phyloP scores from a whole-genome alignment of 1,140 invertebrate genomes.

The Heterodera carotae region DNA sequence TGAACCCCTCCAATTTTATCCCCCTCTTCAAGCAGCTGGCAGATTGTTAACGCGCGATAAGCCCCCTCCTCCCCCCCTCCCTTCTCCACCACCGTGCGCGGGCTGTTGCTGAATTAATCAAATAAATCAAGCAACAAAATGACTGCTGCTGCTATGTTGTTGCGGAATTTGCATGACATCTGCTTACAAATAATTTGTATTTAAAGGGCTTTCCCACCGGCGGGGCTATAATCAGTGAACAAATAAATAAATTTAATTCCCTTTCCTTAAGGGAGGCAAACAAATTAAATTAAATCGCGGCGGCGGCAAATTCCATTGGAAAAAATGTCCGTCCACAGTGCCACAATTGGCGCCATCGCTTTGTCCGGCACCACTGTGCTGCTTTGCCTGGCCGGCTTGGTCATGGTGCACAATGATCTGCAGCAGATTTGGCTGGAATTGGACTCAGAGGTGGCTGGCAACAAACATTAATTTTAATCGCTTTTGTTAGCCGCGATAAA shows the following conservation, averaged over 20 bases:
- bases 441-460: constrained; percentile 58
- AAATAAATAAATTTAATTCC: no score
- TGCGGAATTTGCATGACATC: neutral
- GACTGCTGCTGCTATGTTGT: constrained; percentile 30
- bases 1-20: no score
- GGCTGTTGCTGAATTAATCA: neutral
- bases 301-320: no score
- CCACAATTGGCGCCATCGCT: constrained; percentile 55
- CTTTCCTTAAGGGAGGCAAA: no score
- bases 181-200: no score
- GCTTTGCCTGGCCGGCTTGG: constrained; percentile 52
- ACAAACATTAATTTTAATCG: no score
- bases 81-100: no score
- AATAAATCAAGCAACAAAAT: neutral
- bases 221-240: no score
- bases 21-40: neutral
- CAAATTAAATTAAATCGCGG: no score
- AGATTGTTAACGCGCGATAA: neutral
- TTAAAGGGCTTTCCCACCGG: no score
- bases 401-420: constrained; percentile 57
- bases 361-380: constrained; percentile 58
- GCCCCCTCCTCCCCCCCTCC: no score
- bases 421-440: constrained; percentile 58
- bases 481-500: no score
- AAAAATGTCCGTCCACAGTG: constrained; percentile 31